phyloP scores from a whole-genome alignment of 2,797 vertebrate species.

The Rhincodon typus region DNA sequence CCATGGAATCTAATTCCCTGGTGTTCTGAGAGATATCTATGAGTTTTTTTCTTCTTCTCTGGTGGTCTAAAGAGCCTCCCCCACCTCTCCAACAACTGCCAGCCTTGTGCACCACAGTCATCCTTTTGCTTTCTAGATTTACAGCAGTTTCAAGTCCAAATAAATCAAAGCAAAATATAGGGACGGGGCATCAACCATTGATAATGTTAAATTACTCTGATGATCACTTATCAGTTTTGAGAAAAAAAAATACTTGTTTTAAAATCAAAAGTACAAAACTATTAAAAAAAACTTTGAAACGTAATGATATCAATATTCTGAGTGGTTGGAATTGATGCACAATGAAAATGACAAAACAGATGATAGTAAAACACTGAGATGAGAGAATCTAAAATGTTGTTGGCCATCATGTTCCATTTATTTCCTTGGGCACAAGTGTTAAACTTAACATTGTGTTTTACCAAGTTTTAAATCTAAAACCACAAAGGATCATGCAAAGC shows the following conservation, averaged over 20 bases:
- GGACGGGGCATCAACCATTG: background rate
- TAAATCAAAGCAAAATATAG: background rate
- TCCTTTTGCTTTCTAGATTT: background rate
- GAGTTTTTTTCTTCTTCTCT: background rate
- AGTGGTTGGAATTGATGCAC: background rate
- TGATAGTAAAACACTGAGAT: background rate
- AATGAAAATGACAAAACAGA: background rate
- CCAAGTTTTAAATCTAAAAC: background rate
- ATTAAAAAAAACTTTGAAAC: background rate
- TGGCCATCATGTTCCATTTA: background rate
- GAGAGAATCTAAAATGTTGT: background rate
- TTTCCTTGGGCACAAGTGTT: background rate
- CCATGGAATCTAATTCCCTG: background rate
- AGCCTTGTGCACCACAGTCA: background rate
- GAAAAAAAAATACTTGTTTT: background rate
- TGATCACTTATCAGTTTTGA: slow-evolving; percentile 7
- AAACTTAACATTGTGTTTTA: background rate
- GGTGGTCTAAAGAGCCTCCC: slow-evolving; percentile 8
- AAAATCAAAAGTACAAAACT: slow-evolving; percentile 3
- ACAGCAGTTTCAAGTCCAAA: background rate
- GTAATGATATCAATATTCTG: background rate
- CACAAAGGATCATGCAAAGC: background rate
- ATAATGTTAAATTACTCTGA: background rate
- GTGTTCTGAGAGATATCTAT: background rate
- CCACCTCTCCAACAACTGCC: background rate